Conservation (phyloP, 2,888 invertebrate genomes). For the Morinoia aosen region DNA sequence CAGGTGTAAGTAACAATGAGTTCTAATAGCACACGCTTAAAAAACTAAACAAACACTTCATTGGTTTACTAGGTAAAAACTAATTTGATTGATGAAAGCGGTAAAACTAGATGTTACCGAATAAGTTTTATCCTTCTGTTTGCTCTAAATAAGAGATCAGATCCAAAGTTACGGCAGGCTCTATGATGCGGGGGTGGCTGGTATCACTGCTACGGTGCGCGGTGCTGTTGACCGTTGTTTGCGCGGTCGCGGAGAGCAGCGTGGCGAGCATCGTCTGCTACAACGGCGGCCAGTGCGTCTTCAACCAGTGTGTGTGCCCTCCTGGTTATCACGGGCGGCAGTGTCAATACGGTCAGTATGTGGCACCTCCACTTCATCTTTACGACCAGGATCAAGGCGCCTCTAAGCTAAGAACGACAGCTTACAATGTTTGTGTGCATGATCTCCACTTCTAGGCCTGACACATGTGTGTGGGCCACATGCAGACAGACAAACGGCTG, state of each 20-base stretch:
- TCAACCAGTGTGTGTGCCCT: constrained; percentile 81
- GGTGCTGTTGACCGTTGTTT: background rate
- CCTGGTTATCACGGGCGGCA: constrained; percentile 79
- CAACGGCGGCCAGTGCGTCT: constrained; percentile 83
- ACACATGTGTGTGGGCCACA: background rate
- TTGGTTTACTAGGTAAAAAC: background rate
- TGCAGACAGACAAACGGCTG: background rate
- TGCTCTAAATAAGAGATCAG: background rate
- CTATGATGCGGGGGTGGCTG: background rate
- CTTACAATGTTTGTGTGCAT: background rate
- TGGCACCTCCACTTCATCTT: background rate
- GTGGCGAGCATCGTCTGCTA: constrained; percentile 74
- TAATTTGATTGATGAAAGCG: background rate
- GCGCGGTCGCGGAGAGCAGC: background rate
- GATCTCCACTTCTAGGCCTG: background rate
- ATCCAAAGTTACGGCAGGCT: background rate
- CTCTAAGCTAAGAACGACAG: background rate
- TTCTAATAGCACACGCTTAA: background rate
- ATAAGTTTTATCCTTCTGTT: background rate
- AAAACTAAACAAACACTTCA: background rate
- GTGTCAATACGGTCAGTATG: constrained; percentile 54
- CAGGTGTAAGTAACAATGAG: background rate
- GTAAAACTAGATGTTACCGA: background rate
- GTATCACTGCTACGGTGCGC: background rate
- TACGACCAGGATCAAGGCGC: background rate